Evolutionary conservation across 2,888 invertebrate species (phyloP).

Genomic region (Drosophila merina): DNA sequence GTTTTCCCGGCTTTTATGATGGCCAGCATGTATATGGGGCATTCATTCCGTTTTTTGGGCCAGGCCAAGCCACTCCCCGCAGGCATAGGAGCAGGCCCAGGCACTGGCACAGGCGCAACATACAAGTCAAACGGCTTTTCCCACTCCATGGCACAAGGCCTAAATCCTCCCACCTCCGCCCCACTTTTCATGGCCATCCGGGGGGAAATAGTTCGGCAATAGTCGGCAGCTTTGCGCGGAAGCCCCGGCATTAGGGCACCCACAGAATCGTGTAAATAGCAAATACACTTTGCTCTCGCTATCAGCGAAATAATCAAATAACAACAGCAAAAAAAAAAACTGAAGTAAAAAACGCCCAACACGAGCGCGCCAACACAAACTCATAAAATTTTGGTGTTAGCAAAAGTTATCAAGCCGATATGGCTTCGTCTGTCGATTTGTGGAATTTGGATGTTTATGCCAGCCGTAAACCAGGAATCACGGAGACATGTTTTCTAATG

Average conservation of each 20-base stretch:
- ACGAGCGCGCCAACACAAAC: constrained; percentile 40
- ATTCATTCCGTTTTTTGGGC: constrained; percentile 33
- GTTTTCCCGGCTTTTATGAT: constrained; percentile 45
- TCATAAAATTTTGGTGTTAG: constrained; percentile 66
- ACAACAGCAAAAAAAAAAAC: constrained; percentile 15
- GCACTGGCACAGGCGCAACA: constrained; percentile 2
- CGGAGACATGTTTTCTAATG: constrained; percentile 4
- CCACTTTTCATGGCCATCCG: constrained; percentile 63
- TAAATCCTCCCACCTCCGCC: constrained; percentile 25
- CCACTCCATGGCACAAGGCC: constrained; percentile 16
- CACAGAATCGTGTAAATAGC: constrained; percentile 52
- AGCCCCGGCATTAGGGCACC: constrained; percentile 57
- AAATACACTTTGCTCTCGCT: constrained; percentile 52
- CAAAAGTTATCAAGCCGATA: constrained; percentile 45
- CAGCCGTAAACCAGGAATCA: not conserved
- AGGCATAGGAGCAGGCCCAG: not conserved
- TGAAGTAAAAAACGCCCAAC: constrained; percentile 31
- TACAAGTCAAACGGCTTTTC: constrained; percentile 64
- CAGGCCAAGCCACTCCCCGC: constrained; percentile 46
- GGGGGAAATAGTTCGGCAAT: constrained; percentile 26
- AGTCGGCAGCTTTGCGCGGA: constrained; percentile 43
- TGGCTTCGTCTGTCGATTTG: constrained; percentile 21
- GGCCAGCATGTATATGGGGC: constrained; percentile 51
- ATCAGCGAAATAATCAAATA: constrained; percentile 61
- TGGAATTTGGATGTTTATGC: constrained; percentile 13